A percentile compares a stretch with the other conserved stretches of the same genome.
phyloP scores from a whole-genome alignment of 30 jellyfish, hydroid and myxozoan genomes.

The Turritopsis dohrnii region DNA sequence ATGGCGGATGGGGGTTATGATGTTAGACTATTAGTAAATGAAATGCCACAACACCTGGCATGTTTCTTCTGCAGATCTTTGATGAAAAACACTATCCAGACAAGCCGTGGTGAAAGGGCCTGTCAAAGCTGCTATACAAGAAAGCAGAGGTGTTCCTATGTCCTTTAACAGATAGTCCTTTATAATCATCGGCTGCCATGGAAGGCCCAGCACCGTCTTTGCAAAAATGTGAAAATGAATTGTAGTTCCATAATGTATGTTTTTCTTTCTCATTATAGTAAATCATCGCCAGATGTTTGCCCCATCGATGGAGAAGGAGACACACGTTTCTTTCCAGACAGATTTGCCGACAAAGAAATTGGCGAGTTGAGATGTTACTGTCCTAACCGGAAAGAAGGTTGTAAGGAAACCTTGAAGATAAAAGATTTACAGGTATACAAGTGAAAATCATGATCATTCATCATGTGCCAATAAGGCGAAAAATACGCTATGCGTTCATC shows the following conservation, averaged over 20 bases:
- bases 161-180: too few species aligned
- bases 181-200: too few species aligned
- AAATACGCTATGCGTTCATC: too few species aligned
- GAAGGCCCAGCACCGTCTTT: too few species aligned
- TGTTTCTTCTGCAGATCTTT: background rate
- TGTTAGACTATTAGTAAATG: background rate
- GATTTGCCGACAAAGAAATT: slow-evolving; percentile 13
- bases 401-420: background rate
- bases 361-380: slow-evolving; percentile 3
- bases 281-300: background rate
- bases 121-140: background rate
- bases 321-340: background rate
- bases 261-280: background rate
- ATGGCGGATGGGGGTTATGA: background rate
- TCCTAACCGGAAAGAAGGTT: background rate
- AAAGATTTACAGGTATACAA: background rate
- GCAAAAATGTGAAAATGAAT: too few species aligned
- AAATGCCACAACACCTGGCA: background rate
- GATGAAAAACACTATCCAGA: slow-evolving; percentile 13
- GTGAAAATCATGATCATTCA: too few species aligned
- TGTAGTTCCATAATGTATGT: too few species aligned
- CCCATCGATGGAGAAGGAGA: slow-evolving; percentile 10
- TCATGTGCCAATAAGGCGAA: too few species aligned
- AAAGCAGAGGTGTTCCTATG: background rate
- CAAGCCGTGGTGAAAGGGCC: slow-evolving; percentile 20